A percentile compares a stretch with the other conserved stretches of the same genome.
Conservation (phyloP, 2,888 invertebrate species). For the Clepsis dumicolana region DNA sequence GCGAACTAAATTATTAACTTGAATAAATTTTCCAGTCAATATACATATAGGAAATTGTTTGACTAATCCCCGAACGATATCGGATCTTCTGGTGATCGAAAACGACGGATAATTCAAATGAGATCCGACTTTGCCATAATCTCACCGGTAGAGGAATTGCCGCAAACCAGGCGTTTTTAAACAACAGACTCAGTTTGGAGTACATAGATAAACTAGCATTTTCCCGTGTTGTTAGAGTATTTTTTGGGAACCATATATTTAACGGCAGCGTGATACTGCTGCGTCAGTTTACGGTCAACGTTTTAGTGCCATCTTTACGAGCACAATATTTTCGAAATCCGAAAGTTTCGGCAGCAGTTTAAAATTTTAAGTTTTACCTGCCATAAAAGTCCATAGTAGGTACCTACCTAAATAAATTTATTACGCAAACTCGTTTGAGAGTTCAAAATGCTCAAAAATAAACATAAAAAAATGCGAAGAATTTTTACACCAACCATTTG, state of each 20-base stretch:
- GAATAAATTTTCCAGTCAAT: constrained; percentile 10
- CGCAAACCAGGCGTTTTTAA: constrained; percentile 16
- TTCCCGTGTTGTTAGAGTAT: background rate
- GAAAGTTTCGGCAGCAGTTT: background rate
- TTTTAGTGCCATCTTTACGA: background rate
- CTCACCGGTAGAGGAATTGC: constrained; percentile 1
- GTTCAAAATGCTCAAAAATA: too few relatives aligned
- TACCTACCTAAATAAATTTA: too few relatives aligned
- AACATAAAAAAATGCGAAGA: too few relatives aligned
- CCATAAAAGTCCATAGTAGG: too few relatives aligned
- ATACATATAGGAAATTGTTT: constrained; percentile 35
- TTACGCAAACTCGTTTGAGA: too few relatives aligned
- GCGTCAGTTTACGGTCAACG: background rate
- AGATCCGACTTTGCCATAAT: constrained; percentile 34
- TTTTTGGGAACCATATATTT: background rate
- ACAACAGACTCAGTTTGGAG: constrained; percentile 8
- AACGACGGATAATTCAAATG: constrained; percentile 39
- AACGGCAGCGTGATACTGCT: background rate
- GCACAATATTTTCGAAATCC: background rate
- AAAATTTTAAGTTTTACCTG: background rate
- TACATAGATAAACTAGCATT: background rate
- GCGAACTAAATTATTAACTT: background rate
- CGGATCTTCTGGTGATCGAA: constrained; percentile 9
- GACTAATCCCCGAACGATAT: constrained; percentile 28
- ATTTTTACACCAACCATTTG: too few relatives aligned